Base-by-base conservation (phyloP, 1,140 invertebrate species). In the Drosophila sturtevanti region DNA sequence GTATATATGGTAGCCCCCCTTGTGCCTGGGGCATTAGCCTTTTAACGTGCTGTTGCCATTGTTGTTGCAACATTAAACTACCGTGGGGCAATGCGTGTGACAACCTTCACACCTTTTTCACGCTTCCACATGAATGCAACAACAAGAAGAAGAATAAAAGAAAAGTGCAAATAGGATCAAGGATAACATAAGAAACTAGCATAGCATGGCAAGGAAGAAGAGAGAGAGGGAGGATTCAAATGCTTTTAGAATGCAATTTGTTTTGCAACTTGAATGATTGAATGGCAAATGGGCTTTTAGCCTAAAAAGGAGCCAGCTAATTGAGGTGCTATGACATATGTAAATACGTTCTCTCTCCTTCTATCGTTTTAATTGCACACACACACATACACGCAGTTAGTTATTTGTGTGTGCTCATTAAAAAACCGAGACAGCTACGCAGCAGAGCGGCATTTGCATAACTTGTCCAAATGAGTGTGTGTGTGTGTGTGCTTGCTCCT, bases 401-500 rank as follows among this genome's bases (percentile, higher is more conserved):
- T 58, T 44, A 35, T 63, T 56, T 56, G 61, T 63, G 63, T 86
- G 75, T 79, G 78, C 81, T 86, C 81, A 86, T 86, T 86, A 86
- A 86, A 86, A 77, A 86, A 75, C 73, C 74, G 75, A 86, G 63
- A 79, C 81, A 86, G 81, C 73, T 81, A 85, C 81, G 77, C 81
- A 85, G 81, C 68, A 85, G 75, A 85, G 78, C 67, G 74, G 75
- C 81, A 86, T 87, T 86, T 86, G 81, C 81, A 86, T 86, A 76
- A 86, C 69, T 63, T 81, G 61, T 37, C 22, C 38, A 22, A 52
- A 34, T 41, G 55, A 31, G 4, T 31, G 5, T 31, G 1, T 31
- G 5, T 54, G 55, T 35, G 37, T 58, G 31, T 22, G 63, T 60
- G 44, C 27, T 24, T 38, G 52, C 37, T 74, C 67, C 82, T 80